Evolutionary conservation across 2,888 invertebrate species (phyloP).

Genomic region (Meteorus colon): DNA sequence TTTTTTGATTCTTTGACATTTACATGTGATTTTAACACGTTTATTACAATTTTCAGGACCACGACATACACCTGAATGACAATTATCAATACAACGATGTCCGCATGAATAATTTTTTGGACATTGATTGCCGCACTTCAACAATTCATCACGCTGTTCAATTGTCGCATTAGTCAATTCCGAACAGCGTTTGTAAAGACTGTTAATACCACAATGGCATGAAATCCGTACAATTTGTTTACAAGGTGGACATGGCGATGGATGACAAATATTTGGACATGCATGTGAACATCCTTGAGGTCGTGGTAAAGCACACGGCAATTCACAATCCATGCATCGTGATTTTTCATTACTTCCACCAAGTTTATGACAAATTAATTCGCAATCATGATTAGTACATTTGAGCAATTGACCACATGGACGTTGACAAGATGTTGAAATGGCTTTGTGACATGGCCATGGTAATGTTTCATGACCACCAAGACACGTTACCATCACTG

Average conservation of each 20-base stretch:
- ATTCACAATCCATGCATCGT: conserved; percentile 76
- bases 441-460: conserved; percentile 82
- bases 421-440: conserved; percentile 85
- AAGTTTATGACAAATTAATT: conserved; percentile 82
- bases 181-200: conserved; percentile 83
- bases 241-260: conserved; percentile 85
- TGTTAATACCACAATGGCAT: conserved; percentile 89
- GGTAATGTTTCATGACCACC: conserved; percentile 82
- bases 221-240: conserved; percentile 79
- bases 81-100: conserved; percentile 84
- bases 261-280: conserved; percentile 83
- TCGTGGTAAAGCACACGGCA: conserved; percentile 78
- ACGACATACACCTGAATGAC: conserved; percentile 84
- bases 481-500: conserved; percentile 82
- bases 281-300: conserved; percentile 84
- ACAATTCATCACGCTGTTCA: conserved; percentile 71
- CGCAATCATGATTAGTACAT: conserved; percentile 88
- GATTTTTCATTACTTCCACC: conserved; percentile 67
- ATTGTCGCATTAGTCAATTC: conserved; percentile 78
- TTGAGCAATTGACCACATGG: conserved; percentile 82
- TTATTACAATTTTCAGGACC: conserved; percentile 82
- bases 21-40: conserved; percentile 86
- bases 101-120: conserved; percentile 88
- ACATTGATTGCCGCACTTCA: conserved; percentile 87
- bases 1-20: conserved; percentile 85